phyloP scores from a whole-genome alignment of 2,888 invertebrate species.

The Imbricaverruca yamaguchii region DNA sequence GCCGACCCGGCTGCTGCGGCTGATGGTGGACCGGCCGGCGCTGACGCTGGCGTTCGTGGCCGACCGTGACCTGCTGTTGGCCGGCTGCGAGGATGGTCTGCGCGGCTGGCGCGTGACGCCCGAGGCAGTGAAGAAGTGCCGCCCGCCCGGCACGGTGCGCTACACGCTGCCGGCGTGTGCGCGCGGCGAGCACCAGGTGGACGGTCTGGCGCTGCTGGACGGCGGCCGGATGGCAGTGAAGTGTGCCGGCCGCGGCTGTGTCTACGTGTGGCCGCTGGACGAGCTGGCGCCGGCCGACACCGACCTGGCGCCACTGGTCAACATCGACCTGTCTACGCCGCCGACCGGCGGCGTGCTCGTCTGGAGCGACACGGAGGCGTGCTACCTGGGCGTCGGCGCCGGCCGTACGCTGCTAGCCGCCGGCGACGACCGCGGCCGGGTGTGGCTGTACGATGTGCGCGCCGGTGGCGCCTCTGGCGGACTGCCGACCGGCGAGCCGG shows the following conservation, averaged over 20 bases:
- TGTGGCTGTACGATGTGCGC: slow-evolving; percentile 38
- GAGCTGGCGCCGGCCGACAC: slow-evolving; percentile 23
- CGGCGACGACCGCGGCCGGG: slow-evolving; percentile 40
- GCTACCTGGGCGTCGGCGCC: slow-evolving; percentile 34
- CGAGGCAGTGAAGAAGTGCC: slow-evolving; percentile 28
- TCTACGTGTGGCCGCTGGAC: slow-evolving; percentile 32
- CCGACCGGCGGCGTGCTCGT: slow-evolving; percentile 1
- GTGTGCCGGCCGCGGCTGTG: slow-evolving; percentile 33
- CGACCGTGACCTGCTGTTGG: slow-evolving; percentile 31
- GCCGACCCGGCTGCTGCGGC: slow-evolving; percentile 26
- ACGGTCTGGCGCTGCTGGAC: slow-evolving; percentile 30
- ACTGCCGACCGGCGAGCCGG: slow-evolving; percentile 31
- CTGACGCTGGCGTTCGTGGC: slow-evolving; percentile 32
- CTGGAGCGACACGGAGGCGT: slow-evolving; percentile 34
- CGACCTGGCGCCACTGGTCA: too few relatives aligned
- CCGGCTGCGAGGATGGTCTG: slow-evolving; percentile 33
- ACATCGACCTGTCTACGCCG: too few relatives aligned
- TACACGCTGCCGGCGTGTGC: not conserved
- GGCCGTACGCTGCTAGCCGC: slow-evolving; percentile 37
- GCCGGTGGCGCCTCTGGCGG: slow-evolving; percentile 33
- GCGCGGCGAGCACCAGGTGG: slow-evolving; percentile 31
- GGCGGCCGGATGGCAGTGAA: slow-evolving; percentile 32
- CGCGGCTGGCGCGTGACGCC: slow-evolving; percentile 33
- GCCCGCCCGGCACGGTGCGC: slow-evolving; percentile 22
- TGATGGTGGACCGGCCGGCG: slow-evolving; percentile 29